phyloP scores from a whole-genome alignment of 2,113 vertebrate species.

The Anguilla rostrata region DNA sequence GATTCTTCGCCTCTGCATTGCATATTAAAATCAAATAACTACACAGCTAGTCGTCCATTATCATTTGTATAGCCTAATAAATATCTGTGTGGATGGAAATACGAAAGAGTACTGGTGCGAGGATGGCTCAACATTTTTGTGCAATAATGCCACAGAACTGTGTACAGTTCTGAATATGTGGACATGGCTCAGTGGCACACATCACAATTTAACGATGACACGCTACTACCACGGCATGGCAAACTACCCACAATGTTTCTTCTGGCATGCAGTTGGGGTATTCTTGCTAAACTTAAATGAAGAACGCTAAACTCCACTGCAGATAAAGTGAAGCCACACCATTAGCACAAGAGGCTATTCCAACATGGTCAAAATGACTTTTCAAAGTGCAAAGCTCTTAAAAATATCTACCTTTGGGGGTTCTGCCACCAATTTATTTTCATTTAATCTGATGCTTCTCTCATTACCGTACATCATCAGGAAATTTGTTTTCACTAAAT shows the following conservation, averaged over 20 bases:
- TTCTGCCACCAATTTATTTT: slow-evolving; percentile 21
- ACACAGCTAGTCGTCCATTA: too few species aligned
- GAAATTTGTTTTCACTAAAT: slow-evolving; percentile 1
- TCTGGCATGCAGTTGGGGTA: slow-evolving; percentile 1
- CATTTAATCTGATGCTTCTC: slow-evolving; percentile 22
- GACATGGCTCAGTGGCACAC: too few species aligned
- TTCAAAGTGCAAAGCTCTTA: slow-evolving; percentile 3
- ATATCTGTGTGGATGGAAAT: too few species aligned
- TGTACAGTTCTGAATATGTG: too few species aligned
- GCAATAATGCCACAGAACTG: too few species aligned
- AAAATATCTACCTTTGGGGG: slow-evolving; percentile 14
- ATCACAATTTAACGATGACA: too few species aligned
- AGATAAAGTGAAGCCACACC: slow-evolving; percentile 2
- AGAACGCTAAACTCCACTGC: neutral
- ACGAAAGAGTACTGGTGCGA: too few species aligned
- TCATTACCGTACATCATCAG: neutral
- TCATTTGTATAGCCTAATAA: too few species aligned
- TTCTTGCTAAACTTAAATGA: neutral
- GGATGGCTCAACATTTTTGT: too few species aligned
- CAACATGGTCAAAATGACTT: neutral
- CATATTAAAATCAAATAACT: too few species aligned
- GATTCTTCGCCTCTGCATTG: too few species aligned
- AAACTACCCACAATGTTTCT: neutral
- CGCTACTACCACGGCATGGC: too few species aligned
- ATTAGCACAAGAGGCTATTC: slow-evolving; percentile 10